Percentiles rank a stretch among this genome's conserved stretches.
These are phyloP conservation scores for Drosophila seguyi DNA, from an alignment of 1,140 invertebrate genomes.

Conservation along the genomic window DNA sequence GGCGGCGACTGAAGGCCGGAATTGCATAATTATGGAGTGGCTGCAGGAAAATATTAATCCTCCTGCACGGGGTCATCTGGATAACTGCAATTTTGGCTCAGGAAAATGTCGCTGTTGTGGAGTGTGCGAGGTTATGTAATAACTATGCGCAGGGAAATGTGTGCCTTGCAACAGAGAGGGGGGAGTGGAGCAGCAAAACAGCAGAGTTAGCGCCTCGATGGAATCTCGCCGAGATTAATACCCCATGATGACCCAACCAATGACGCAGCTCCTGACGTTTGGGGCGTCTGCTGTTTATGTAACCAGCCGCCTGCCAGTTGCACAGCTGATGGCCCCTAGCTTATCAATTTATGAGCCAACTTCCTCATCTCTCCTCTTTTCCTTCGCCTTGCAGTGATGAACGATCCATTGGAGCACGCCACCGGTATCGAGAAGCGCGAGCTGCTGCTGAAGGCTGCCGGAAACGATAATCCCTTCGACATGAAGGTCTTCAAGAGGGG, in stretches of 20 bases:
- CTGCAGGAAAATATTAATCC: neutral
- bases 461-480: constrained; percentile 96
- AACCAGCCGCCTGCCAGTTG: constrained; percentile 38
- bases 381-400: constrained; percentile 87
- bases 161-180: constrained; percentile 16
- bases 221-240: constrained; percentile 1
- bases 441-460: constrained; percentile 92
- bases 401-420: constrained; percentile 95
- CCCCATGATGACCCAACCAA: neutral
- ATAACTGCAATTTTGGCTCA: constrained; percentile 9
- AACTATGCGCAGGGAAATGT: constrained; percentile 59
- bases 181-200: neutral
- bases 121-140: constrained; percentile 74
- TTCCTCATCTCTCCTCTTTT: constrained; percentile 4
- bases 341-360: constrained; percentile 46
- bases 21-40: constrained; percentile 61
- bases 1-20: neutral
- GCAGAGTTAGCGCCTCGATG: constrained; percentile 46
- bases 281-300: constrained; percentile 54
- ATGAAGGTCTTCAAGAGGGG: constrained; percentile 92
- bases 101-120: constrained; percentile 12
- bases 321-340: constrained; percentile 27
- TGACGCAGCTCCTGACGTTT: constrained; percentile 13
- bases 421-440: constrained; percentile 97
- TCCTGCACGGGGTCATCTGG: neutral